Percentiles rank a stretch among this genome's conserved stretches.
Evolutionary conservation across 2,888 invertebrate species (phyloP).

Genomic region (Aphidoletes aphidimyza): DNA sequence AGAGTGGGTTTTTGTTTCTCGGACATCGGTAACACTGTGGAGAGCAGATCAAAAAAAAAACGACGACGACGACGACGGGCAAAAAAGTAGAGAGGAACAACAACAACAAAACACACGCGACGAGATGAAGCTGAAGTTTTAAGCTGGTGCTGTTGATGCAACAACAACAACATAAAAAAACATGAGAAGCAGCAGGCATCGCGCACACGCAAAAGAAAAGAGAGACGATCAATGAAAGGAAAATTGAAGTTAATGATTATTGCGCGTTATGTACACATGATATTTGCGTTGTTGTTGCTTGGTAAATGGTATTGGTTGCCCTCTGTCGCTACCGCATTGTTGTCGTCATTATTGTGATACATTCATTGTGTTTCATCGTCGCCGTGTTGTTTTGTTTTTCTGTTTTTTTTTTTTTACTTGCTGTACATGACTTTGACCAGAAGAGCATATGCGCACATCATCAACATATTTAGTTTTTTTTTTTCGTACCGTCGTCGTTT

Average conservation of each 20-base stretch:
- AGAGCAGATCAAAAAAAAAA: not conserved
- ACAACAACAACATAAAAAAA: too few relatives aligned
- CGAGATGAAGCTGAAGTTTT: not conserved
- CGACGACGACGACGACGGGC: not conserved
- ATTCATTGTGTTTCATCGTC: not conserved
- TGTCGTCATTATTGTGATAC: slow-evolving; percentile 42
- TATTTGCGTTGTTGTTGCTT: not conserved
- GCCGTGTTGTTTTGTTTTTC: not conserved
- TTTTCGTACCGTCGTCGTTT: not conserved
- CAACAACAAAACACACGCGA: not conserved
- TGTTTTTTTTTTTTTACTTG: not conserved
- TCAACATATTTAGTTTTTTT: not conserved
- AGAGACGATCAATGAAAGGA: slow-evolving; percentile 18
- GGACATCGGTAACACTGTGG: not conserved
- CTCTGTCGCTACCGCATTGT: slow-evolving; percentile 36
- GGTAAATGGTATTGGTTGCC: slow-evolving; percentile 14
- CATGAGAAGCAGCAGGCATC: not conserved
- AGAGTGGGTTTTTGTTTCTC: slow-evolving; percentile 48
- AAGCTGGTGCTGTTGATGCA: not conserved
- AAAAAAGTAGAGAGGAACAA: not conserved
- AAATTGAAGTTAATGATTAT: slow-evolving; percentile 43
- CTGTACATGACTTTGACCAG: slow-evolving; percentile 21
- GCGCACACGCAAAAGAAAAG: slow-evolving; percentile 23
- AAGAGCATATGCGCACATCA: slow-evolving; percentile 5
- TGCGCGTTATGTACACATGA: slow-evolving; percentile 40